phyloP scores from a whole-genome alignment of 2,888 invertebrate species.

The Drosophila anomelani region DNA sequence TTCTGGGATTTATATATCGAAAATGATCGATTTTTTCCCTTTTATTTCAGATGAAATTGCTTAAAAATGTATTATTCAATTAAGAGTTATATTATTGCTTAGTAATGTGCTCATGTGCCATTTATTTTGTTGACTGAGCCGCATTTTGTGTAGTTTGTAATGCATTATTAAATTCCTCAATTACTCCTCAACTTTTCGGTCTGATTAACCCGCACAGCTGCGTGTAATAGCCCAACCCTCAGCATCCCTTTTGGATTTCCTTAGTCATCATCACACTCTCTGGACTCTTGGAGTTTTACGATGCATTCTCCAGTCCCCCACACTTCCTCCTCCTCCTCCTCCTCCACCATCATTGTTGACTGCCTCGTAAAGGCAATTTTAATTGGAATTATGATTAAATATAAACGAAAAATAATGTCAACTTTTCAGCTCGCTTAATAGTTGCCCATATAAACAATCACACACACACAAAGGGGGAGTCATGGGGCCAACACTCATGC shows the following conservation, averaged over 20 bases:
- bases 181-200: slow-evolving; percentile 15
- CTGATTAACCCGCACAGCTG: slow-evolving; percentile 33
- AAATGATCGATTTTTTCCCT: not conserved
- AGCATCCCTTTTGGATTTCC: slow-evolving; percentile 5
- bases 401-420: slow-evolving; percentile 66
- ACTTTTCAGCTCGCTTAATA: slow-evolving; percentile 71
- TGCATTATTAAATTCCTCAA: slow-evolving; percentile 23
- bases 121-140: slow-evolving; percentile 5
- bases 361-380: slow-evolving; percentile 52
- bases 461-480: slow-evolving; percentile 1
- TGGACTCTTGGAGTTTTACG: slow-evolving; percentile 15
- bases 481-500: slow-evolving; percentile 16
- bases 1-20: not conserved
- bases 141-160: slow-evolving; percentile 3
- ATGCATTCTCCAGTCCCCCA: slow-evolving; percentile 9
- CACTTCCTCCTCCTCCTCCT: not conserved
- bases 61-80: not conserved
- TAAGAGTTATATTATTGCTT: not conserved
- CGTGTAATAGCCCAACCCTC: slow-evolving; percentile 32
- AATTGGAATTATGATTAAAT: slow-evolving; percentile 68
- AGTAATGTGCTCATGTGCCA: not conserved
- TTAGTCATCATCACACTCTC: slow-evolving; percentile 28
- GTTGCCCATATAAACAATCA: slow-evolving; percentile 55
- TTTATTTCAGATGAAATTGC: not conserved
- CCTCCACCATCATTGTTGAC: slow-evolving; percentile 13